Base-by-base conservation (phyloP, 2,797 vertebrate genomes). In the Rhabdomys pumilio region DNA sequence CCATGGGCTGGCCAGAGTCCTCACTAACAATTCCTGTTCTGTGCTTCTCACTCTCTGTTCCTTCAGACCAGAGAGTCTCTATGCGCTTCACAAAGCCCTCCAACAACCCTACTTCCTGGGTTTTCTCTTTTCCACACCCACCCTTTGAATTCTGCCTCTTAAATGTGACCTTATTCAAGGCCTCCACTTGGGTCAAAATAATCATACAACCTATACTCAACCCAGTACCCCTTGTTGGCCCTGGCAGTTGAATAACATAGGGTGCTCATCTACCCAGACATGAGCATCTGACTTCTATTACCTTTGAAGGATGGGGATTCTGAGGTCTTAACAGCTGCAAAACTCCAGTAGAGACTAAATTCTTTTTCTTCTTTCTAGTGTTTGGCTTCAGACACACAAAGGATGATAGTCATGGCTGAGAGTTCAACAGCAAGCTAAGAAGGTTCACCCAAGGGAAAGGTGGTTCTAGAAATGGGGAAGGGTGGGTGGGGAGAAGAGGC, bases 21-120 rank as follows among this genome's bases (percentile, higher is more conserved):
- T 10, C 3, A 22, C 72, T 29, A 2, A 1, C 55, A 84, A 14
- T 29, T 83, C 57, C 81, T 55, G 1, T 22, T 82, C 61, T 1
- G 2, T 34, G 41, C 2, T 29, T 41, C 76, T 90, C 31, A 29
- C 34, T 1, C 0, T 22, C 76, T n/a, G 19, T 0, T 0, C 44
- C 63, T n/a, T 20, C 17, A 50, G 24, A 22, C 10, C 2, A 1
- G 44, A 34, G 12, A 5, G 31, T 34, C 63, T 90, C 75, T 59
- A 57, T 82, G 17, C 7, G 6, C 22, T 29, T 20, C 38, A 13
- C 0, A 0, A 61, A 84, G 13, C 10, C 89, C 89, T 88, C 84
- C 82, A 44, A 82, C 81, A 65, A 44, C 0, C 6, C 3, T 1
- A 10, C 38, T 80, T 73, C 0, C 79, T n/a, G 69, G 2, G 38